Percentiles rank a stretch among this genome's conserved stretches.
These are phyloP conservation scores for Gyrodactylus salaris DNA, from an alignment of 1,140 invertebrate species.

Conservation along the genomic window DNA sequence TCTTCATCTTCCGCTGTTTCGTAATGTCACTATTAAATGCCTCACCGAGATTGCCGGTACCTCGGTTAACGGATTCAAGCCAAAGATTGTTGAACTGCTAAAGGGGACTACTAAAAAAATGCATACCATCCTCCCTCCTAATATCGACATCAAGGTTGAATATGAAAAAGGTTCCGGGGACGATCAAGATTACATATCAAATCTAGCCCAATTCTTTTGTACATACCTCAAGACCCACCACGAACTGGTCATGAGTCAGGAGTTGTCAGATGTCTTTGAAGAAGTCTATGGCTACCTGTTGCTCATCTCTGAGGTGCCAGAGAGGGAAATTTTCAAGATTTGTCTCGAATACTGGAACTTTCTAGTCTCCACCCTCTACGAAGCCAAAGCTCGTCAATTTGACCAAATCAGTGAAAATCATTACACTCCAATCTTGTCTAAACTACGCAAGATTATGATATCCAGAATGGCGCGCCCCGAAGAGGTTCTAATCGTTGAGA, in stretches of 20 bases:
- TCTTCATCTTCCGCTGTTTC: slow-evolving; percentile 74
- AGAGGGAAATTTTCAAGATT: slow-evolving; percentile 97
- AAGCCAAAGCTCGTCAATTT: slow-evolving; percentile 14
- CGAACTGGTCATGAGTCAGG: slow-evolving; percentile 30
- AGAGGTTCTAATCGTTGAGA: slow-evolving; percentile 99
- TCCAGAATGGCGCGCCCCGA: slow-evolving; percentile 97
- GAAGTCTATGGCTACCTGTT: slow-evolving; percentile 60
- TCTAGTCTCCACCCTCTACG: slow-evolving; percentile 56
- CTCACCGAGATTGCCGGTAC: slow-evolving; percentile 57
- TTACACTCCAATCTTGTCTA: neutral
- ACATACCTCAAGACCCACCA: slow-evolving; percentile 85
- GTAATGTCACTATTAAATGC: slow-evolving; percentile 88
- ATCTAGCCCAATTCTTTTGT: slow-evolving; percentile 76
- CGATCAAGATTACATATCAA: slow-evolving; percentile 95
- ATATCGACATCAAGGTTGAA: slow-evolving; percentile 60
- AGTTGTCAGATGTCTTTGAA: slow-evolving; percentile 32
- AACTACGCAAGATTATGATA: slow-evolving; percentile 88
- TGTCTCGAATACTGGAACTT: slow-evolving; percentile 95
- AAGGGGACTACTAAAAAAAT: neutral
- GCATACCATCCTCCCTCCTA: slow-evolving; percentile 43
- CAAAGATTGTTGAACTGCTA: neutral
- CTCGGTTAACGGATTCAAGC: neutral
- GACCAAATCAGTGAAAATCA: neutral
- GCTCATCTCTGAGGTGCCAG: slow-evolving; percentile 85
- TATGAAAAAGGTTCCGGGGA: slow-evolving; percentile 65